These are phyloP conservation scores for Vimba vimba DNA, from an alignment of 2,113 vertebrate genomes.

Conservation along the genomic window DNA sequence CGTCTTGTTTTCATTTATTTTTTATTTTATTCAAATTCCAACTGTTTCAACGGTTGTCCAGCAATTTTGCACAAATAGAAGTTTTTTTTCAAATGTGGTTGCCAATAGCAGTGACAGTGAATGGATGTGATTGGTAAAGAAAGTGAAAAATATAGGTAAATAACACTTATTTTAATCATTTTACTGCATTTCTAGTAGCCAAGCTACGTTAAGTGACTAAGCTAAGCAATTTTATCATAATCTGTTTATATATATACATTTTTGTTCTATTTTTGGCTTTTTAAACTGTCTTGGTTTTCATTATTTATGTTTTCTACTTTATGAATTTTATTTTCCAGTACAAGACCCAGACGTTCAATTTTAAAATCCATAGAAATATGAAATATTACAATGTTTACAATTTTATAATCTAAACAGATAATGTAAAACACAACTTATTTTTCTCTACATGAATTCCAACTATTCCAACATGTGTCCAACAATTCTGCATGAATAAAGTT, in stretches of 20 bases:
- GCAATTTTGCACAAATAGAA: too few relatives aligned
- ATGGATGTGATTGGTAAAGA: too few relatives aligned
- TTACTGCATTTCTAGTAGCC: too few relatives aligned
- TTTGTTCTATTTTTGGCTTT: too few relatives aligned
- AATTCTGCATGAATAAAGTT: neutral
- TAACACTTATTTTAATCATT: too few relatives aligned
- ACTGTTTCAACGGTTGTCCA: too few relatives aligned
- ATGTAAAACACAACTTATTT: neutral
- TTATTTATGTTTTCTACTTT: neutral
- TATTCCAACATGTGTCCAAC: neutral
- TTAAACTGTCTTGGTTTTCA: neutral
- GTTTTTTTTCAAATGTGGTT: too few relatives aligned
- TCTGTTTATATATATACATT: too few relatives aligned
- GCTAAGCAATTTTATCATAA: too few relatives aligned
- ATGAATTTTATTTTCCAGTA: neutral
- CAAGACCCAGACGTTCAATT: neutral
- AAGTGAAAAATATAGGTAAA: too few relatives aligned
- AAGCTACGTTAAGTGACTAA: too few relatives aligned
- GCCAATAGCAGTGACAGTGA: too few relatives aligned
- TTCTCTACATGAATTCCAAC: neutral
- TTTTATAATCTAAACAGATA: neutral
- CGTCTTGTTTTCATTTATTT: neutral
- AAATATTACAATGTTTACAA: neutral
- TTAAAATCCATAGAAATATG: neutral
- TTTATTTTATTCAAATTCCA: neutral